A percentile compares a stretch with the other conserved stretches of the same genome.
phyloP scores from a whole-genome alignment of 2,113 vertebrate species.

The Amphilophus citrinellus region DNA sequence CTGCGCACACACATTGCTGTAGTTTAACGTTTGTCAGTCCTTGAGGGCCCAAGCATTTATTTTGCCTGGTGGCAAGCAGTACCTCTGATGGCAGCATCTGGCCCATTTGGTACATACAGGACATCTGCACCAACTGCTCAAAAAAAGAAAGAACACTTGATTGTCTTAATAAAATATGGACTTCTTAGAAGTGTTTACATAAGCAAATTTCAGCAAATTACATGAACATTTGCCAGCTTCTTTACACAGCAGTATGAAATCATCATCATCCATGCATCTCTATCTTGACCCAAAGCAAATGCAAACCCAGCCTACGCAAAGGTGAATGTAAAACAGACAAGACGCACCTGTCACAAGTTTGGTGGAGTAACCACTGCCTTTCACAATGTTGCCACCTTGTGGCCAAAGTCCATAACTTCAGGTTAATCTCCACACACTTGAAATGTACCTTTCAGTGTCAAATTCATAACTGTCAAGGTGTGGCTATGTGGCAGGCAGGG shows the following conservation, averaged over 20 bases:
- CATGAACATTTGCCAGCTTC: not conserved
- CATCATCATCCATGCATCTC: not conserved
- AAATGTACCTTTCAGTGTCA: not conserved
- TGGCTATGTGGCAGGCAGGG: too few relatives aligned
- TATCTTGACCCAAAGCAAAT: not conserved
- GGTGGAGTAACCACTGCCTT: not conserved
- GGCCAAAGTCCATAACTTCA: not conserved
- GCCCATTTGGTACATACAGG: not conserved
- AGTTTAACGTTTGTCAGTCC: too few relatives aligned
- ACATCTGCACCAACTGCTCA: not conserved
- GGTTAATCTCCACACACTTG: not conserved
- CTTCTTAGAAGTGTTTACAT: not conserved
- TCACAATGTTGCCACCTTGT: not conserved
- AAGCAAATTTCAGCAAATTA: not conserved
- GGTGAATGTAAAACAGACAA: not conserved
- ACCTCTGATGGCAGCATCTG: not conserved
- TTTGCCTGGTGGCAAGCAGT: not conserved
- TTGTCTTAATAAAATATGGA: not conserved
- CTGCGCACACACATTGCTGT: too few relatives aligned
- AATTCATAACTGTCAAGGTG: not conserved
- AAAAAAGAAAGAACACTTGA: not conserved
- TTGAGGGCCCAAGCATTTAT: not conserved
- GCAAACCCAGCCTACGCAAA: not conserved
- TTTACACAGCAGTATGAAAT: not conserved
- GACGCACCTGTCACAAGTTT: not conserved